phyloP scores from a whole-genome alignment of 2,113 vertebrate genomes.

The Pteronura brasiliensis region DNA sequence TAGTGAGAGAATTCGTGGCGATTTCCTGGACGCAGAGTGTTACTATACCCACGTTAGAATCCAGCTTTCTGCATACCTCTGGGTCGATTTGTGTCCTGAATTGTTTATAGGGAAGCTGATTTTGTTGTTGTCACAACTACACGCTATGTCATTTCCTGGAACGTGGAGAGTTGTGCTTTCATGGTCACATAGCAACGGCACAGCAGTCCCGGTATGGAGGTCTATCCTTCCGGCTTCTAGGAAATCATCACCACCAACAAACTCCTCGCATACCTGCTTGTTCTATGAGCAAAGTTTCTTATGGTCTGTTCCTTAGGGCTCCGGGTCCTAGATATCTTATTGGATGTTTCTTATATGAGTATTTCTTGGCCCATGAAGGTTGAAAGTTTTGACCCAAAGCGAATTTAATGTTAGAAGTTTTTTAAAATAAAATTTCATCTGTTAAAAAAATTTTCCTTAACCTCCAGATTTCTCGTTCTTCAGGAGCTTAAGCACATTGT shows the following conservation, averaged over 20 bases:
- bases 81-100: background rate
- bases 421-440: background rate
- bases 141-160: background rate
- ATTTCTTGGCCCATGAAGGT: background rate
- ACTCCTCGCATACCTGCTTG: background rate
- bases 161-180: background rate
- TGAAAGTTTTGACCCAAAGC: background rate
- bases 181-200: accelerated
- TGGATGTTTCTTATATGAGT: background rate
- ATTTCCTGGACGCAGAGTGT: background rate
- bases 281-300: background rate
- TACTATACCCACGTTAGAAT: accelerated
- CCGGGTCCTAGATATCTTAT: background rate
- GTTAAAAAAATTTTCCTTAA: background rate
- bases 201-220: accelerated
- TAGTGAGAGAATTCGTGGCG: background rate
- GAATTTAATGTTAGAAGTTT: background rate
- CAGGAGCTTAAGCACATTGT: background rate
- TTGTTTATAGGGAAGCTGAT: background rate
- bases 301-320: accelerated
- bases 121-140: background rate
- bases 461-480: background rate
- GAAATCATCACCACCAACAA: background rate
- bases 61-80: background rate
- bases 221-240: background rate